Conservation (phyloP, 1,140 invertebrate genomes). For the Zelostemma sp. region DNA sequence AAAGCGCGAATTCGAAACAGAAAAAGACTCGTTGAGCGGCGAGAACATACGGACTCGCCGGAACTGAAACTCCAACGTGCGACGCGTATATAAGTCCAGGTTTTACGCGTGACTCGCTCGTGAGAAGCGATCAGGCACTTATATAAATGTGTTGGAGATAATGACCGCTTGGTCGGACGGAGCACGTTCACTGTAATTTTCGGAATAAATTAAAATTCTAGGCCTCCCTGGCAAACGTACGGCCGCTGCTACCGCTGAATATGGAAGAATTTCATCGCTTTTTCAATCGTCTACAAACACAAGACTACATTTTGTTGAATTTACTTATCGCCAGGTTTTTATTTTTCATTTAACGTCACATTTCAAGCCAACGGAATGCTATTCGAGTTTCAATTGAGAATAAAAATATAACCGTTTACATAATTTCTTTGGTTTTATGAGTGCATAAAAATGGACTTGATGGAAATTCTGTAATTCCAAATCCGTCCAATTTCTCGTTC, state of each 20-base stretch:
- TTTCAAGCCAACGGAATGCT: no score
- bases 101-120: constrained; percentile 52
- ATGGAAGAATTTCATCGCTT: constrained; percentile 27
- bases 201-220: constrained; percentile 57
- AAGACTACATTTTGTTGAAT: neutral
- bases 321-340: no score
- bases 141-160: constrained; percentile 51
- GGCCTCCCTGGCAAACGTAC: constrained; percentile 27
- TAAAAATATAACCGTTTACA: no score
- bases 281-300: neutral
- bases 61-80: constrained; percentile 24
- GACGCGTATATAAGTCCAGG: constrained; percentile 27
- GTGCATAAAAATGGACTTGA: no score
- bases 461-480: no score
- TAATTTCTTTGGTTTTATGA: no score
- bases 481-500: no score
- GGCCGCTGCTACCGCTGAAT: constrained; percentile 32
- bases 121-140: constrained; percentile 52
- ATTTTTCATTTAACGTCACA: no score
- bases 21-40: constrained; percentile 14
- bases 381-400: no score
- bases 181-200: constrained; percentile 57
- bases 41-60: constrained; percentile 8
- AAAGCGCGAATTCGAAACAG: neutral
- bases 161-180: constrained; percentile 48